Conservation (phyloP, 1,140 invertebrate genomes). For the Conus ventricosus region DNA sequence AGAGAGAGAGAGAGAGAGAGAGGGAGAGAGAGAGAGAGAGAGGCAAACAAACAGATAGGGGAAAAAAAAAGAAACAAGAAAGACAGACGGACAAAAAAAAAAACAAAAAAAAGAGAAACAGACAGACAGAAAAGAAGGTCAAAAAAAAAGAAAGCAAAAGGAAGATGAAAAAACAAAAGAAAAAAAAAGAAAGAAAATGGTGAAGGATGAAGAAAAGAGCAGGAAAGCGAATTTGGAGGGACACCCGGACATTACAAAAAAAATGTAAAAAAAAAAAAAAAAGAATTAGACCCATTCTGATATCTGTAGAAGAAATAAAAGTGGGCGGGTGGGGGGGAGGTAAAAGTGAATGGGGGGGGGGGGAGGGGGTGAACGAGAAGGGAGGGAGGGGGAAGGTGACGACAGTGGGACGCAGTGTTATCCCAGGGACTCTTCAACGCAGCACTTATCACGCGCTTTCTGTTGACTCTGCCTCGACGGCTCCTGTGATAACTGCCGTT, state of each 20-base stretch:
- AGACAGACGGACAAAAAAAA: background rate
- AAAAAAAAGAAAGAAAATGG: background rate
- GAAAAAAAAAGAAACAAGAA: background rate
- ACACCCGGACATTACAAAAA: background rate
- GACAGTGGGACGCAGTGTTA: too few relatives aligned
- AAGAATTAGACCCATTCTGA: too few relatives aligned
- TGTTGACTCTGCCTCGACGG: too few relatives aligned
- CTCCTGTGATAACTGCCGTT: too few relatives aligned
- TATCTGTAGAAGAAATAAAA: too few relatives aligned
- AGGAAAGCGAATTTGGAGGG: background rate
- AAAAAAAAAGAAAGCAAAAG: background rate
- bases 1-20: background rate
- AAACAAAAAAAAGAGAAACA: background rate
- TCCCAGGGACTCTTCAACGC: too few relatives aligned
- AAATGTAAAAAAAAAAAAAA: background rate
- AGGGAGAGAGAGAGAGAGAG: background rate
- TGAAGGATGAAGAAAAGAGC: conserved; percentile 4
- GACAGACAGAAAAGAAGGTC: background rate
- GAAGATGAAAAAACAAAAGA: conserved; percentile 1
- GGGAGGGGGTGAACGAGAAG: too few relatives aligned
- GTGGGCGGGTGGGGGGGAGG: too few relatives aligned
- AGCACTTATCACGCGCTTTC: too few relatives aligned
- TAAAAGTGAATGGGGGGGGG: too few relatives aligned
- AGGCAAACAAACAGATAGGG: conserved; percentile 5
- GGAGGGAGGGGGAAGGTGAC: too few relatives aligned